Percentiles rank a stretch among this genome's conserved stretches.
Evolutionary conservation across 2,797 vertebrate genomes (phyloP).

Genomic region (Xiphorhynchus erythropygius): DNA sequence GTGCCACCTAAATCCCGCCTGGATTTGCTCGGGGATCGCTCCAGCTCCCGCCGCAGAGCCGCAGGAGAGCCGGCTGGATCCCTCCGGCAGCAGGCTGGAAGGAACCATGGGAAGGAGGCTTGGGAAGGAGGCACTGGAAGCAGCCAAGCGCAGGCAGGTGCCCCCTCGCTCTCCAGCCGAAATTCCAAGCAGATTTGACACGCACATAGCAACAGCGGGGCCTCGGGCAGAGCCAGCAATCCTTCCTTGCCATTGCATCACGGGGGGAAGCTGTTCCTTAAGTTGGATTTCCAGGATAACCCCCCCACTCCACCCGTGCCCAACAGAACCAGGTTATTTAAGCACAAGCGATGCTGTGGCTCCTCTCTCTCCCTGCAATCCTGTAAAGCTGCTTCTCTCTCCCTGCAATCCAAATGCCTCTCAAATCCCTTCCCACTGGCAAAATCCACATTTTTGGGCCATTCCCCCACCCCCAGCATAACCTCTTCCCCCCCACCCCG

Average conservation of each 20-base stretch:
- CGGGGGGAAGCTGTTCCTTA: not conserved
- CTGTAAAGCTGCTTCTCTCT: not conserved
- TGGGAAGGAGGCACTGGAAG: not conserved
- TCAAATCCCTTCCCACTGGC: not conserved
- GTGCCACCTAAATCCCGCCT: not conserved
- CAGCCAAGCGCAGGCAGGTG: not conserved
- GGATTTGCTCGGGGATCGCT: not conserved
- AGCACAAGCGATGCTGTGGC: accelerated
- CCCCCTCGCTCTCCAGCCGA: not conserved
- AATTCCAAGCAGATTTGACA: not conserved
- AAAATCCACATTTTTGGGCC: not conserved
- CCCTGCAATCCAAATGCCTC: not conserved
- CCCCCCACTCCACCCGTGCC: not conserved
- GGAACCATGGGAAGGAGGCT: not conserved
- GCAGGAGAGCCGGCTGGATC: not conserved
- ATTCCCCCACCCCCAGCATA: not conserved
- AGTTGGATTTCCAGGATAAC: not conserved
- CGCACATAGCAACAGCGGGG: not conserved
- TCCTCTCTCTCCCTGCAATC: not conserved
- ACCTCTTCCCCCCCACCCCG: not conserved
- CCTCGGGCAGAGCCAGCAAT: not conserved
- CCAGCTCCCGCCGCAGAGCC: not conserved
- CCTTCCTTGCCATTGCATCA: constrained; percentile 12
- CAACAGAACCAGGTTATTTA: not conserved
- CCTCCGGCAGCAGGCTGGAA: not conserved